Conservation (phyloP, 2,113 vertebrate species). For the Neotragus pygmaeus region DNA sequence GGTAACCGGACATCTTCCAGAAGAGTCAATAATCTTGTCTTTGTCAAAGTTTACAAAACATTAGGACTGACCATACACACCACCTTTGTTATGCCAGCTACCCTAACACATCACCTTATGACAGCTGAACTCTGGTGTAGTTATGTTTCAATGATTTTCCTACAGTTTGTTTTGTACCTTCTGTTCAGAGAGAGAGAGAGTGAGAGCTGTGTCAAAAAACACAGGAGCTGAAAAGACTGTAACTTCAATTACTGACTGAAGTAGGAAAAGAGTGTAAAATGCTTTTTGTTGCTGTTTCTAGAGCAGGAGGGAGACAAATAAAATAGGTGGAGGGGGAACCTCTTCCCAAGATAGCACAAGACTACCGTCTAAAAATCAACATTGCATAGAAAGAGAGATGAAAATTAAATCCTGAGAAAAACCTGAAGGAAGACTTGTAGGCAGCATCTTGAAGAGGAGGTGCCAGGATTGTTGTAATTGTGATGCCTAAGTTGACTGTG, state of each 20-base stretch:
- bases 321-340: not conserved
- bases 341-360: not conserved
- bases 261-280: not conserved
- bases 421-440: not conserved
- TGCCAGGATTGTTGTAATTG: not conserved
- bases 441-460: not conserved
- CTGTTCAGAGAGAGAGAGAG: constrained; percentile 18
- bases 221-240: not conserved
- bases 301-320: not conserved
- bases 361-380: not conserved
- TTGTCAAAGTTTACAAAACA: not conserved
- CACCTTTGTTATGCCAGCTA: not conserved
- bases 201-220: not conserved
- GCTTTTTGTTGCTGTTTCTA: not conserved
- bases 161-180: not conserved
- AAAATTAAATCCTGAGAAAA: not conserved
- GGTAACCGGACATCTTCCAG: not conserved
- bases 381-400: not conserved
- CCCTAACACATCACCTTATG: not conserved
- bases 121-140: not conserved
- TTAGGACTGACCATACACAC: not conserved
- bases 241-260: constrained; percentile 23
- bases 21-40: not conserved
- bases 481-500: not conserved
- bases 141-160: not conserved